Percentiles rank a stretch among this genome's conserved stretches.
Evolutionary conservation across 2,888 invertebrate species (phyloP).

Genomic region (Plutella xylostella): DNA sequence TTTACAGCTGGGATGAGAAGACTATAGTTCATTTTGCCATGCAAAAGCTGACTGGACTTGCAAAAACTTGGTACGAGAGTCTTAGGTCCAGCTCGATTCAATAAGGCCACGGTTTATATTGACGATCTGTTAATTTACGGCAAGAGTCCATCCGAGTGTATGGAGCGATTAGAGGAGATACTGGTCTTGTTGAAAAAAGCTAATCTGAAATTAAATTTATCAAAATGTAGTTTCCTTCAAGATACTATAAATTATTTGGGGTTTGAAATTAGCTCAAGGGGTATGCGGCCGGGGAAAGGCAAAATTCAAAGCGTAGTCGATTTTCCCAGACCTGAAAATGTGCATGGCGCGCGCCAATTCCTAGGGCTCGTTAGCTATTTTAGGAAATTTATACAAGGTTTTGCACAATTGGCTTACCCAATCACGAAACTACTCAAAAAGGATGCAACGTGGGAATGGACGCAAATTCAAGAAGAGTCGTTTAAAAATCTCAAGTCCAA

Average conservation of each 20-base stretch:
- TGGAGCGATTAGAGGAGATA: neutral
- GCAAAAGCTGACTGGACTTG: slow-evolving; percentile 21
- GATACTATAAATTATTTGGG: slow-evolving; percentile 14
- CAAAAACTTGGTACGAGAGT: slow-evolving; percentile 19
- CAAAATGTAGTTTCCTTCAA: slow-evolving; percentile 16
- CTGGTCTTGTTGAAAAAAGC: slow-evolving; percentile 8
- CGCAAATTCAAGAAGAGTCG: neutral
- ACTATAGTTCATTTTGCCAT: slow-evolving; percentile 18
- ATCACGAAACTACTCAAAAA: slow-evolving; percentile 14
- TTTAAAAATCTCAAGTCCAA: no score
- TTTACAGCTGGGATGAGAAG: slow-evolving; percentile 18
- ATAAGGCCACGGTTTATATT: neutral
- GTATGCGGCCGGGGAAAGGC: slow-evolving; percentile 14
- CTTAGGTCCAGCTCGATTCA: slow-evolving; percentile 6
- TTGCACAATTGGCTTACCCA: slow-evolving; percentile 14
- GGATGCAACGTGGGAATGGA: slow-evolving; percentile 18
- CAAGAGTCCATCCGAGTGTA: neutral
- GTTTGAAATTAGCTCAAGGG: slow-evolving; percentile 12
- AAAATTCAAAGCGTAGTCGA: slow-evolving; percentile 20
- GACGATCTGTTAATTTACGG: slow-evolving; percentile 4
- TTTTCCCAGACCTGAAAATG: slow-evolving; percentile 22
- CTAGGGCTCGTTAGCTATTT: slow-evolving; percentile 23
- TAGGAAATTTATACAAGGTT: slow-evolving; percentile 16
- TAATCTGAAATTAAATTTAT: slow-evolving; percentile 13
- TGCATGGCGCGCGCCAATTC: slow-evolving; percentile 22